phyloP scores from a whole-genome alignment of 1,140 invertebrate genomes.

The Bombus balteatus region DNA sequence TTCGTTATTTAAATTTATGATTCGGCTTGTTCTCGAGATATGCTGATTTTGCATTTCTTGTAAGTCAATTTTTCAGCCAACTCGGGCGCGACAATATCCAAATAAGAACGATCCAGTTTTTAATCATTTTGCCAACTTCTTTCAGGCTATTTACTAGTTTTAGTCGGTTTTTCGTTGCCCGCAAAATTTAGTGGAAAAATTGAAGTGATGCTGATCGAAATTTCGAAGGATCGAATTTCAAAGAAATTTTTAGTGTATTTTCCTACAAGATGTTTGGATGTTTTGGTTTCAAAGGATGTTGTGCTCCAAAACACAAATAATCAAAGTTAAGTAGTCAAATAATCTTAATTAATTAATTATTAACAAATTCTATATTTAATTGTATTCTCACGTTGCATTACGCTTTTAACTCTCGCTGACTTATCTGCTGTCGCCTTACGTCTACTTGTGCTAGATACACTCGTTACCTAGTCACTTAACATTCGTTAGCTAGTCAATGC shows the following conservation, averaged over 20 bases:
- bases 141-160: background rate
- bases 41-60: constrained; percentile 15
- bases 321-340: too few species aligned
- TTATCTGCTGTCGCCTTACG: too few species aligned
- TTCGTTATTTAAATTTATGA: constrained; percentile 26
- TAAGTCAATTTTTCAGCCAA: background rate
- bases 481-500: too few species aligned
- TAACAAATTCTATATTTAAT: too few species aligned
- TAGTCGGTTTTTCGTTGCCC: background rate
- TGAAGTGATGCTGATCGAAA: background rate
- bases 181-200: background rate
- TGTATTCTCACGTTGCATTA: too few species aligned
- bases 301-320: too few species aligned
- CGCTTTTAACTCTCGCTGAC: too few species aligned
- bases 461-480: too few species aligned
- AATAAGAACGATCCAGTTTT: background rate
- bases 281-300: too few species aligned
- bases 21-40: background rate
- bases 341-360: too few species aligned
- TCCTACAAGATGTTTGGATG: too few species aligned
- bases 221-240: background rate
- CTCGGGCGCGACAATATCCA: background rate
- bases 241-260: background rate
- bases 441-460: too few species aligned
- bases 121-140: background rate